Evolutionary conservation across 2,113 vertebrate genomes (phyloP), one percentile per base, ranked within the genome.

Genomic region (Hippocampus comes): DNA sequence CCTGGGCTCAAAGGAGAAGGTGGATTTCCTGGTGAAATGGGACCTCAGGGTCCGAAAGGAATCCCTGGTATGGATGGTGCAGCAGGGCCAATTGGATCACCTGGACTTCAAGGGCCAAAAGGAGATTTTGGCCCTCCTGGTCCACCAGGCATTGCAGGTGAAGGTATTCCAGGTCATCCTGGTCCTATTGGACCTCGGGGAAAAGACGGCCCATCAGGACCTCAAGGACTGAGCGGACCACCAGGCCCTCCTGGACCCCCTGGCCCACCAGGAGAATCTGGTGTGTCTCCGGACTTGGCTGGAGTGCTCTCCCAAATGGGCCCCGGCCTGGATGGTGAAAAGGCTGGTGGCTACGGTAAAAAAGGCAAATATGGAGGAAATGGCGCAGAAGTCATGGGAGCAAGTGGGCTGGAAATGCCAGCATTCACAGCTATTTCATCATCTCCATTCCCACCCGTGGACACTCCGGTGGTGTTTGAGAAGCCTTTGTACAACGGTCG

Each of bases 401-500:
- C 78, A 38, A 90, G 74, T 79, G 92, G 90, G 49, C 90, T 94
- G 0, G 96, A 99, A 86, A 98, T 99, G 97, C 97, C 97, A 0
- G 97, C 96, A 0, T 99, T 99, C 77, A 99, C 97, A 0, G 97
- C 96, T 0, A 88, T 96, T 88, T 88, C 93, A 49, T 96, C 94
- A 1, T 94, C 92, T 1, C 96, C 97, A 0, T 99, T 98, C 75
- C 97, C 97, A 27, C 94, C 94, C 0, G 95, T 97, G 11, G 95
- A 94, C 25, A 92, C 93, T 27, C 96, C 97, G 0, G 92, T 99
- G 11, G 89, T 97, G 78, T 98, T 99, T 15, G 96, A 98, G 90
- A 98, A 96, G 87, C 89, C 98, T 69, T 91, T 99, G 69, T 98
- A 99, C 85, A 99, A 99, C 0, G 97, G 97, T 71, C 94, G 95